Percentiles rank a stretch among this genome's conserved stretches.
phyloP scores from a whole-genome alignment of 2,113 vertebrate genomes.

The Pelobates fuscus region DNA sequence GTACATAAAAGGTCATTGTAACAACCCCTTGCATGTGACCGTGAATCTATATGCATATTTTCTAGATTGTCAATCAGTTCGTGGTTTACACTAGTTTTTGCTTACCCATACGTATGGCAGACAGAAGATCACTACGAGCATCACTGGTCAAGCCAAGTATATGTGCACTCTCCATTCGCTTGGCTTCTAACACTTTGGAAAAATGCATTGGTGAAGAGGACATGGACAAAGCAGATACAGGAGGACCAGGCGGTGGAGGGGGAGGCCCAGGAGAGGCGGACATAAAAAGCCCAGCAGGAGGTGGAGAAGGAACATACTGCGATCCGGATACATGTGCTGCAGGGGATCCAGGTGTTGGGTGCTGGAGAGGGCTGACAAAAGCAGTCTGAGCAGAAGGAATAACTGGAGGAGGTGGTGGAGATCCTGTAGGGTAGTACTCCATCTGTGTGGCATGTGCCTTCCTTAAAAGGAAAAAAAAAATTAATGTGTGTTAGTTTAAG shows the following conservation, averaged over 20 bases:
- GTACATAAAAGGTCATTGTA: no score
- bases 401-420: constrained; percentile 82
- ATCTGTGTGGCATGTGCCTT: constrained; percentile 78
- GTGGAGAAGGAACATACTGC: constrained; percentile 70
- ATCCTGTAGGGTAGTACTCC: constrained; percentile 85
- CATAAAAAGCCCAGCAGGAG: constrained; percentile 71
- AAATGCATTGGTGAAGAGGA: constrained; percentile 80
- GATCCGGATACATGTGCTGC: constrained; percentile 62
- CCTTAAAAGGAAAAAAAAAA: constrained; percentile 42
- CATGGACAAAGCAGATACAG: constrained; percentile 71
- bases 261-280: constrained; percentile 85
- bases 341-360: constrained; percentile 70
- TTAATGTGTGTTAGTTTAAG: background rate
- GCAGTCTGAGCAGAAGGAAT: constrained; percentile 94
- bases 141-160: constrained; percentile 69
- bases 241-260: constrained; percentile 82
- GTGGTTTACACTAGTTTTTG: background rate
- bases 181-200: constrained; percentile 59
- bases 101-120: constrained; percentile 97
- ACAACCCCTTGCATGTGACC: no score
- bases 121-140: constrained; percentile 92
- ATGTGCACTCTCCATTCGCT: constrained; percentile 63
- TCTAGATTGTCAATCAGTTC: no score
- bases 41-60: no score
- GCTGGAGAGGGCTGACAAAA: constrained; percentile 87